Conservation (phyloP, 2,113 vertebrate species). For the Melospiza georgiana region DNA sequence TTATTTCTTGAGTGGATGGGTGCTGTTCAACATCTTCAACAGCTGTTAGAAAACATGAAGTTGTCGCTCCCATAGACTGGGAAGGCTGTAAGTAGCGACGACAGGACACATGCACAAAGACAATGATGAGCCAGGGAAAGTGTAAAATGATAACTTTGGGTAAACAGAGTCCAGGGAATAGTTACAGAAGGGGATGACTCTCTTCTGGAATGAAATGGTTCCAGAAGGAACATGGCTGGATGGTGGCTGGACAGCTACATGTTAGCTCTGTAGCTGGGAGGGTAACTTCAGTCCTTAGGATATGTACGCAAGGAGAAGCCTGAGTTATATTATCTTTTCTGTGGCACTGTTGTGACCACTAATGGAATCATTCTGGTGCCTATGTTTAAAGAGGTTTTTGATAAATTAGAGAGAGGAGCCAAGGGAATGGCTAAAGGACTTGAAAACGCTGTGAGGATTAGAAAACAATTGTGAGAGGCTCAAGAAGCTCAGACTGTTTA, state of each 20-base stretch:
- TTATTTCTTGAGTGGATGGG: neutral
- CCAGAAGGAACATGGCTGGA: neutral
- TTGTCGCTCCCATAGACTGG: neutral
- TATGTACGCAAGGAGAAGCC: neutral
- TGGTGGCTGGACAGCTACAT: neutral
- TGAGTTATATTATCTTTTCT: neutral
- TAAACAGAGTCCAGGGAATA: neutral
- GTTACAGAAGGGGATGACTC: neutral
- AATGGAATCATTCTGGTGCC: constrained; percentile 45
- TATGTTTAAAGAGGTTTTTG: constrained; percentile 62
- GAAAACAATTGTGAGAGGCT: constrained; percentile 65
- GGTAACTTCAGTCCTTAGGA: neutral
- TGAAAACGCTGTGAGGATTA: constrained; percentile 61
- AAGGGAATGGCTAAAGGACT: constrained; percentile 52
- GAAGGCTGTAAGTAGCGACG: fast-evolving
- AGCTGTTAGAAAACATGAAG: neutral
- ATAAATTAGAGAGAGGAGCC: constrained; percentile 54
- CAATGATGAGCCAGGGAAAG: neutral
- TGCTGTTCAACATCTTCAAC: neutral
- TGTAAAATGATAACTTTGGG: neutral
- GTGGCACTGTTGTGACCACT: constrained; percentile 36
- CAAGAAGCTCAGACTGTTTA: constrained; percentile 67
- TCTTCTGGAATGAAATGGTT: neutral
- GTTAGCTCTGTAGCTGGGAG: neutral
- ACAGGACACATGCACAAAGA: neutral